These are phyloP conservation scores for Aurelia sp. DNA, from an alignment of 30 jellyfish, hydroid and myxozoan genomes.

Conservation along the genomic window DNA sequence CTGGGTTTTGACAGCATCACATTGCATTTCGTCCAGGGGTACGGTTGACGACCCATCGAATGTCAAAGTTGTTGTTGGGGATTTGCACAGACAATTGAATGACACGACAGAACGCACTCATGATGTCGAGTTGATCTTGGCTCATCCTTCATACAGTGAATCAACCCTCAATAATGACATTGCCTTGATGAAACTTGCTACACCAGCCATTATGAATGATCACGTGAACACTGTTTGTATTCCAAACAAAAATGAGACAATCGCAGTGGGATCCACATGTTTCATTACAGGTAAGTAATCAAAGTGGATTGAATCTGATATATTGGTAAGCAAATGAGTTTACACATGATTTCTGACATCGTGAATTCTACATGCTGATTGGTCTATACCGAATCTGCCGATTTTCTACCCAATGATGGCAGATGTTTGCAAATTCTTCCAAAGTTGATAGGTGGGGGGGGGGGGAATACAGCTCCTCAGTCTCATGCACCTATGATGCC, in stretches of 20 bases:
- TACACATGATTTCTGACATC: too few species aligned
- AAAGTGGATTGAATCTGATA: too few species aligned
- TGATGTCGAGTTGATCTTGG: constrained; percentile 1
- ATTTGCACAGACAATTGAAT: constrained; percentile 6
- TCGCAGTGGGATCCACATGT: constrained; percentile 53
- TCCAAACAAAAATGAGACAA: constrained; percentile 36
- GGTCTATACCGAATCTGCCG: too few species aligned
- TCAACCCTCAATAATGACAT: constrained; percentile 38
- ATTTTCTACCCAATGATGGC: too few species aligned
- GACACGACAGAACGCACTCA: constrained; percentile 35
- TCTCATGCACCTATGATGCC: too few species aligned
- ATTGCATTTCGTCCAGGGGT: constrained; percentile 45
- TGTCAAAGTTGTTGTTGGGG: constrained; percentile 41
- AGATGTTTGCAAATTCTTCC: too few species aligned
- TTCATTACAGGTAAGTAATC: constrained; percentile 67
- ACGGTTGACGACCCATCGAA: not conserved
- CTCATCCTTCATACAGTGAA: constrained; percentile 21
- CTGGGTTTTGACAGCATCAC: constrained; percentile 77
- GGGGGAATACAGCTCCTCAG: too few species aligned
- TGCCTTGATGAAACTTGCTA: constrained; percentile 55
- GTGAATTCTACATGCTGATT: too few species aligned
- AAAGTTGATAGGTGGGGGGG: too few species aligned
- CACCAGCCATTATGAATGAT: constrained; percentile 62
- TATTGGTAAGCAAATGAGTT: too few species aligned
- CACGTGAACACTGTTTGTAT: constrained; percentile 65